Evolutionary conservation across 2,888 invertebrate genomes (phyloP).

Genomic region (Aspidiotus destructor): DNA sequence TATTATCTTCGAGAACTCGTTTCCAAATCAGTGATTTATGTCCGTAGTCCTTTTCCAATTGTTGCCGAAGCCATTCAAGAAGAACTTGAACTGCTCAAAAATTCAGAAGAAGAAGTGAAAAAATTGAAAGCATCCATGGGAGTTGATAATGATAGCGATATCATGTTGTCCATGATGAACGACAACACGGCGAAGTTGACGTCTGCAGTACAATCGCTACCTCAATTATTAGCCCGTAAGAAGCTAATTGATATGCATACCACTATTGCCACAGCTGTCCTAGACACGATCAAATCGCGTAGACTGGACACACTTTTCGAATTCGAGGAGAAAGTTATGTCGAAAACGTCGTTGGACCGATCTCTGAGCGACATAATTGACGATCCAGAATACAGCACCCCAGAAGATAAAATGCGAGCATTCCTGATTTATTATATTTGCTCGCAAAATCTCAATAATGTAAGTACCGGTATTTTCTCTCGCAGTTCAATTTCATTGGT

Average conservation of each 20-base stretch:
- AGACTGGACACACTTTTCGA: constrained; percentile 95
- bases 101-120: constrained; percentile 94
- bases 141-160: constrained; percentile 76
- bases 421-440: constrained; percentile 90
- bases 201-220: constrained; percentile 88
- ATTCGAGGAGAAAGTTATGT: constrained; percentile 95
- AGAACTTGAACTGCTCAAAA: constrained; percentile 86
- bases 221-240: constrained; percentile 94
- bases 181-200: constrained; percentile 90
- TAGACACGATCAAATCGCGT: constrained; percentile 57
- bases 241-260: constrained; percentile 97
- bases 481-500: not conserved
- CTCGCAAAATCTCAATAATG: constrained; percentile 64
- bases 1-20: too few species aligned
- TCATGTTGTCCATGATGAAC: constrained; percentile 74
- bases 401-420: constrained; percentile 85
- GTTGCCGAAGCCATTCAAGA: constrained; percentile 99
- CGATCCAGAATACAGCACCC: constrained; percentile 75
- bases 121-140: constrained; percentile 90
- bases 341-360: constrained; percentile 69
- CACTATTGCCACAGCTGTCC: constrained; percentile 72
- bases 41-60: constrained; percentile 64
- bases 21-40: not conserved
- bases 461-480: constrained; percentile 37
- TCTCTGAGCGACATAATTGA: constrained; percentile 76